Percentiles rank a stretch among this genome's conserved stretches.
phyloP scores from a whole-genome alignment of 2,888 invertebrate genomes.

The Drosophila infuscata region DNA sequence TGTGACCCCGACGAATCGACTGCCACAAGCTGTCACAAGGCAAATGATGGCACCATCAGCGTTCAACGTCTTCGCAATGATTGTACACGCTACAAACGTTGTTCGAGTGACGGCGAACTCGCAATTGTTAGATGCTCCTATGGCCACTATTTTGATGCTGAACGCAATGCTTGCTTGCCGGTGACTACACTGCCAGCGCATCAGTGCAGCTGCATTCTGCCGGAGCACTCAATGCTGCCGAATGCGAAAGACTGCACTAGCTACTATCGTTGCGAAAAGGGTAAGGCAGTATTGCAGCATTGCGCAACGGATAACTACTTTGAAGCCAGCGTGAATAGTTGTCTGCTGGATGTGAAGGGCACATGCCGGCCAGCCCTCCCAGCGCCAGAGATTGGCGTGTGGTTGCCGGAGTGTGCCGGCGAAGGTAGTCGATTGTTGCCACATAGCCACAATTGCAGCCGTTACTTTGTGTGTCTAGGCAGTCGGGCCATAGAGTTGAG shows the following conservation, averaged over 20 bases:
- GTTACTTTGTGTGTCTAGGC: constrained; percentile 50
- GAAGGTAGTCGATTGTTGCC: constrained; percentile 45
- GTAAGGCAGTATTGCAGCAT: constrained; percentile 40
- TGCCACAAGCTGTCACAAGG: not conserved
- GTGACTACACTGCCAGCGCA: constrained; percentile 47
- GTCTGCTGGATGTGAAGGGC: constrained; percentile 12
- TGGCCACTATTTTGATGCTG: constrained; percentile 24
- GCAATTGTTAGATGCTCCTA: constrained; percentile 10
- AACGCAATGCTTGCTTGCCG: constrained; percentile 51
- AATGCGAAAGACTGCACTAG: constrained; percentile 17
- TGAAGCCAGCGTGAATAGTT: constrained; percentile 27
- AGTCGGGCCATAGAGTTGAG: constrained; percentile 50
- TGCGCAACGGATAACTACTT: constrained; percentile 67
- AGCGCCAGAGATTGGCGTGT: not conserved
- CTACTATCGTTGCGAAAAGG: constrained; percentile 21
- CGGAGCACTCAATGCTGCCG: constrained; percentile 49
- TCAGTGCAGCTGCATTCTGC: constrained; percentile 71
- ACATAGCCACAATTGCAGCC: constrained; percentile 59
- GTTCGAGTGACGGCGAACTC: constrained; percentile 13
- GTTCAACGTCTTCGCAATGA: constrained; percentile 18
- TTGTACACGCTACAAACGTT: constrained; percentile 21
- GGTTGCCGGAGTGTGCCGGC: constrained; percentile 31
- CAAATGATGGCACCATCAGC: not conserved
- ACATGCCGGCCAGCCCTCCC: not conserved
- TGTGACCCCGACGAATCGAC: not conserved